Percentiles rank a stretch among this genome's conserved stretches.
Conservation (phyloP, 2,113 vertebrate species). For the Rhea americana region DNA sequence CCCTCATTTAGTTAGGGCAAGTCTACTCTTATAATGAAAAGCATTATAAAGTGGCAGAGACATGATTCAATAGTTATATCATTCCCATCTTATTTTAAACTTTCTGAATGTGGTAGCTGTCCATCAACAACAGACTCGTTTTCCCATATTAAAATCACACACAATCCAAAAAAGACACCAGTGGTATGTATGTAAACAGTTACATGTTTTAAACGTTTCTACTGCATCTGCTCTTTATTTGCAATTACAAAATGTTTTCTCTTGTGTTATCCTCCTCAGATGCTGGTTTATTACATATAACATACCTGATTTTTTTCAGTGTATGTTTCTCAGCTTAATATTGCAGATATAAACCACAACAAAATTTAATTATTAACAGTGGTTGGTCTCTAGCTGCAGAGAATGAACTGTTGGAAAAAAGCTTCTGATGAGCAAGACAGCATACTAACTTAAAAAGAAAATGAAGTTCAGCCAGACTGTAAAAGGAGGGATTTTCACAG, state of each 20-base stretch:
- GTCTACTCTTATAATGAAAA: slow-evolving; percentile 4
- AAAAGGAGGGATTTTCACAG: no score
- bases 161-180: background rate
- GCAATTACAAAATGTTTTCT: background rate
- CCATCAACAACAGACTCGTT: background rate
- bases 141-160: background rate
- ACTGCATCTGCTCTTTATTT: fast-evolving
- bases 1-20: background rate
- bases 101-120: background rate
- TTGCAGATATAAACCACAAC: background rate
- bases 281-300: background rate
- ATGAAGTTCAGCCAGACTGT: no score
- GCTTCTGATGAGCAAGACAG: no score
- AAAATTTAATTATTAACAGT: background rate
- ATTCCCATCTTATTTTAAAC: background rate
- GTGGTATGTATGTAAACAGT: background rate
- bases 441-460: no score
- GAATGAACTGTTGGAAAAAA: background rate
- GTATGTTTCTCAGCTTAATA: fast-evolving
- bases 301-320: background rate
- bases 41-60: background rate
- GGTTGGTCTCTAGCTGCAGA: background rate
- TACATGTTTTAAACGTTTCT: background rate
- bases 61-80: background rate
- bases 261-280: background rate